Evolutionary conservation across 2,888 invertebrate genomes (phyloP), one percentile per base, ranked within the genome.

Genomic region (Xanthia icteritia): DNA sequence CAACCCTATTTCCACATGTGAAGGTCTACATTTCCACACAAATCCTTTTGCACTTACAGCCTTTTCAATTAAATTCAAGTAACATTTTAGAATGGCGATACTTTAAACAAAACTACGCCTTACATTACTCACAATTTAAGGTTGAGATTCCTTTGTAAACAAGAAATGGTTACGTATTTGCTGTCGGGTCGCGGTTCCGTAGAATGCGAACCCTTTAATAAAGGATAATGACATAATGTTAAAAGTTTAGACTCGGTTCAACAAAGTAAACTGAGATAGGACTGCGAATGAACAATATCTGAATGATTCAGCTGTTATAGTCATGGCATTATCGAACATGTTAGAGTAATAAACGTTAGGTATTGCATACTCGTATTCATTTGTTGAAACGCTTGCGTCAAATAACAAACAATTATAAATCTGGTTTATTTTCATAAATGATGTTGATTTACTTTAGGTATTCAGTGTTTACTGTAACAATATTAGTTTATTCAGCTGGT

Each of bases 141-240:
- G 80, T 69, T 58, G 31, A 45, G 54, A 76, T 74, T 85, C 1
- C 9, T 27, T 66, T 20, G 31, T 27, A 17, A 31, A 42, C 13
- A 51, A 45, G n/a, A 64, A 71, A 68, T 67, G 65, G 73, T 79
- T 65, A 60, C 69, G 73, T 73, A 71, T 73, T 71, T 66, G 60
- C 11, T 45, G 67, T 36, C 27, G 42, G 5, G 27, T 71, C 23
- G 51, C 13, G 82, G 85, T 85, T 75, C 85, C n/a, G 77, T 71
- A 70, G 72, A 85, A 85, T 73, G 85, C 39, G 69, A 85, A 77
- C 77, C 83, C 77, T 84, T 73, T 84, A 84, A 76, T 78, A 85
- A 85, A 77, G 82, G 65, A 82, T 85, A 86, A 86, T 75, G 79
- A 68, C 79, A 72, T 86, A 86, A 85, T 86, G 83, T 77, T 80